Evolutionary conservation across 1,140 invertebrate species (phyloP).

Genomic region (Sitobion miscanthi): DNA sequence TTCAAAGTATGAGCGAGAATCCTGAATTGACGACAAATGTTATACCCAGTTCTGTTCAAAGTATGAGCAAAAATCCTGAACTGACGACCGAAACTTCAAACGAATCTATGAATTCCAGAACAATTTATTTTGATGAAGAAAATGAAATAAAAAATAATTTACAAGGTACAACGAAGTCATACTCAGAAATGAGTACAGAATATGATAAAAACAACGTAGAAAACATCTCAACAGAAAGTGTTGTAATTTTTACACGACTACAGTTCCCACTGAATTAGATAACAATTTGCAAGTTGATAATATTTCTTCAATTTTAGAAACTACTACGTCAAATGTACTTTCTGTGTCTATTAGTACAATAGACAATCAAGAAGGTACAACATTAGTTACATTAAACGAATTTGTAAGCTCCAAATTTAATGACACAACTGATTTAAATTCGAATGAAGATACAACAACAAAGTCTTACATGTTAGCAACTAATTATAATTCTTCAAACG

Average conservation of each 20-base stretch:
- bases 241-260: background rate
- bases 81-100: background rate
- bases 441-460: background rate
- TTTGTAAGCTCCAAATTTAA: background rate
- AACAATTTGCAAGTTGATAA: background rate
- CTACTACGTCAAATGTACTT: background rate
- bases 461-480: background rate
- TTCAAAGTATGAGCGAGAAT: too few species aligned
- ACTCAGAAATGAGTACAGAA: background rate
- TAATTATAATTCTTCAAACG: background rate
- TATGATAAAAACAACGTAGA: background rate
- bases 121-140: constrained; percentile 5
- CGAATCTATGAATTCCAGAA: background rate
- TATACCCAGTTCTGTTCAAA: background rate
- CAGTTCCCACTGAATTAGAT: background rate
- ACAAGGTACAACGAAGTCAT: background rate
- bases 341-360: background rate
- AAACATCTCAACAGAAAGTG: background rate
- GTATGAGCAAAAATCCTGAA: background rate
- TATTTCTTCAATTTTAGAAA: background rate
- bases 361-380: background rate
- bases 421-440: background rate
- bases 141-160: background rate
- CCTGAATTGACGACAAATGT: background rate
- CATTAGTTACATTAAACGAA: background rate